Base-by-base conservation (phyloP, 2,888 invertebrate species). In the Drosophila buzzatii region DNA sequence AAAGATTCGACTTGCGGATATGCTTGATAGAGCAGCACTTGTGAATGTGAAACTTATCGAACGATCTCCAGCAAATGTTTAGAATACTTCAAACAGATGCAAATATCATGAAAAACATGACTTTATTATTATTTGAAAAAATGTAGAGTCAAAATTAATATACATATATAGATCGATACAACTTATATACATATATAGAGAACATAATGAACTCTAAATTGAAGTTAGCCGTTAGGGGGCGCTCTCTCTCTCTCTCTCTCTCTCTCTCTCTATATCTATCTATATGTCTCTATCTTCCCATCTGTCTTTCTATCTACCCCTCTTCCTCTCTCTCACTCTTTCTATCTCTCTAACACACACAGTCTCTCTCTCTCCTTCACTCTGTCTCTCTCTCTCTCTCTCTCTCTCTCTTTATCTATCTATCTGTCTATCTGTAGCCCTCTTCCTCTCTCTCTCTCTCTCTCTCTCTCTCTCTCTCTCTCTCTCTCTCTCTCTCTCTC, bases 1-100 rank as follows among this genome's bases (percentile, higher is more conserved):
- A 12, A 39, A n/a, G 23, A 14, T 59, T 18, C 39, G 59, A 58
- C 45, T 27, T 2, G 23, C 1, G 37, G 58, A 37, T 59, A 49
- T 31, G 18, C 49, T 27, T 10, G 37, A 53, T 10, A n/a, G 10
- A n/a, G 9, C 3, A 16, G 23, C 23, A 23, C n/a, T 39, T 0
- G 8, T 0, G 14, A 35, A 8, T 53, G 53, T 6, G 53, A 12
- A 6, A 23, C 31, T 49, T 33, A 45, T 23, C 23, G 12, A 6
- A 3, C 5, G 18, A 49, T 2, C 49, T 49, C 10, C n/a, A 18
- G 0, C 10, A 31, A 31, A 5, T n/a, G 18, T 7, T 12, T 12
- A n/a, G 12, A 10, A 49, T 31, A 12, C 0, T 49, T 49, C 0
- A 10, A 18, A 7, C 6, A 18, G 7, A 18, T 18, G 31, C n/a